Conservation (phyloP, 2,888 invertebrate genomes). For the Erebia aethiops region DNA sequence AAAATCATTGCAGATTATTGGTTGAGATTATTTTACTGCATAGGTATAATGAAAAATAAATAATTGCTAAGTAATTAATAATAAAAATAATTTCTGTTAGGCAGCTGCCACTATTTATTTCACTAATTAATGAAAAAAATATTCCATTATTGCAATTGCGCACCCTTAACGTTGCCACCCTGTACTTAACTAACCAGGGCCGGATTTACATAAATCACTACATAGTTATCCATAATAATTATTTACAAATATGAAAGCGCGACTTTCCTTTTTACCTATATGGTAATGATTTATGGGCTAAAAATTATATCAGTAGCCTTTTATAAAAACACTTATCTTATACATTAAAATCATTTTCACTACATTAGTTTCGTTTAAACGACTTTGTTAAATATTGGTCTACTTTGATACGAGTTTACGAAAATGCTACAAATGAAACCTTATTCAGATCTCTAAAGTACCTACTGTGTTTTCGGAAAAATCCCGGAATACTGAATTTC, state of each 20-base stretch:
- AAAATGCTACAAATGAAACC: neutral
- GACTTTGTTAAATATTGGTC: neutral
- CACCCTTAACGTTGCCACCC: too few species aligned
- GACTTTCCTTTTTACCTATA: conserved; percentile 45
- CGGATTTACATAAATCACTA: conserved; percentile 75
- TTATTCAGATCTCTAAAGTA: neutral
- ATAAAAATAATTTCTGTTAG: too few species aligned
- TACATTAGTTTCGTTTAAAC: neutral
- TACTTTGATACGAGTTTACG: neutral
- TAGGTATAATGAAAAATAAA: too few species aligned
- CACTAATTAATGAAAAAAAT: too few species aligned
- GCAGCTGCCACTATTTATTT: too few species aligned
- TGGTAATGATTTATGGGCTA: neutral
- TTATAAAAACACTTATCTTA: neutral
- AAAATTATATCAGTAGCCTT: neutral
- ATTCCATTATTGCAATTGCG: too few species aligned
- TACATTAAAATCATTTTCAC: neutral
- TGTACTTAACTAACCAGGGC: conserved; percentile 51
- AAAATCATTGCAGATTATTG: too few species aligned
- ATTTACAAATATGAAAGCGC: conserved; percentile 75
- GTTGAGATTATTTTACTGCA: too few species aligned
- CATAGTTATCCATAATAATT: conserved; percentile 51
- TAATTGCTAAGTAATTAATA: too few species aligned
- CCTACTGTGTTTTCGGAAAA: neutral
- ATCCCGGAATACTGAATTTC: neutral